Evolutionary conservation across 2,113 vertebrate genomes (phyloP), one percentile per base, ranked within the genome.

Genomic region (Pao palembangensis): DNA sequence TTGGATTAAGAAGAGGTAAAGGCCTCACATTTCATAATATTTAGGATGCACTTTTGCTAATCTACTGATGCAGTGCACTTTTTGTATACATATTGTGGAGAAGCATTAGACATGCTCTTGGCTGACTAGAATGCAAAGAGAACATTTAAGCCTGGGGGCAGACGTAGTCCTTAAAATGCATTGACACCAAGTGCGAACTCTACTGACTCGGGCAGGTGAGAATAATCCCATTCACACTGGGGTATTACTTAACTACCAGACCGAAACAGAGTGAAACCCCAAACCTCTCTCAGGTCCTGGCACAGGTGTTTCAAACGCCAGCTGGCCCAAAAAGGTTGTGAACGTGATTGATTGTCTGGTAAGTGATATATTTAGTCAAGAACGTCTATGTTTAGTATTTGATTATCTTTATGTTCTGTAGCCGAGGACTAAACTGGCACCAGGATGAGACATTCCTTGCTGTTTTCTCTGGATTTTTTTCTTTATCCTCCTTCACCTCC

Each of bases 21-120:
- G 41, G 42, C 44, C 57, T 47, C 52, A 62, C 68, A 57, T 65
- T 52, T 61, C 38, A 66, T 73, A 69, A 69, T 2, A 5, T 59
- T 54, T 19, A 41, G 38, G 50, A 66, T 20, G 57, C 54, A 52
- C 34, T 75, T 72, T 67, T 52, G 50, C 61, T 8, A 23, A 47
- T 64, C 19, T 38, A 1, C 58, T 58, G 58, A 69, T 51, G 51
- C 44, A 53, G 2, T 11, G 4, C 19, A 18, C 12, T 54, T 65
- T 62, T 55, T 34, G 21, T 58, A 19, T 50, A 17, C 6, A 55
- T 34, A 56, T 44, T 56, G 20, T 58, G 51, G 16, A 48, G 43
- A 0, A 0, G 49, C 20, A 51, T 52, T 23, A 52, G 21, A 6
- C 51, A 7, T n/a, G 3, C 16, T 25, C 55, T 50, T 43, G 48